Evolutionary conservation across 2,888 invertebrate species (phyloP), one percentile per base, ranked within the genome.

Genomic region (Sepiola atlantica): DNA sequence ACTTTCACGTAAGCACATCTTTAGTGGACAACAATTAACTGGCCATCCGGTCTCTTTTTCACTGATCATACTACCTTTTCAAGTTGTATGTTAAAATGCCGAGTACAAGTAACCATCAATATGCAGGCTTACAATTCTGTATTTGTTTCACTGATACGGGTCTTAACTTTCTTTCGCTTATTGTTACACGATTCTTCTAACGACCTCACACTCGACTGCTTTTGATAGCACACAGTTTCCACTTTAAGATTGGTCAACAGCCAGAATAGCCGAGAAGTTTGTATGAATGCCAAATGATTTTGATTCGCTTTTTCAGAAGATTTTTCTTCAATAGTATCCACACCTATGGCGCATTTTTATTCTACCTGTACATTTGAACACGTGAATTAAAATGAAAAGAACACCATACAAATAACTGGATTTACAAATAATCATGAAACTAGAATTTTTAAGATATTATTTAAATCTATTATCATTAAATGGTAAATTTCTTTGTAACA

Each of bases 121-220:
- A 77, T 77, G n/a, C 77, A n/a, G n/a, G n/a, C 77, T n/a, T 77
- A 77, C 77, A n/a, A 18, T 77, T 77, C n/a, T 77, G 12, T 18
- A 77, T n/a, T 77, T n/a, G n/a, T 77, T 77, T 77, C 77, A 77
- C 18, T 77, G 24, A 28, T 61, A 0, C 28, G 10, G 0, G 21
- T 28, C 28, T 61, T 61, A 24, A 61, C 61, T 61, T n/a, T 77
- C 77, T n/a, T 77, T 77, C 77, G n/a, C n/a, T 77, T 77, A 77
- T 77, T 77, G 77, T 77, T 77, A 77, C 77, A 77, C 32, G n/a
- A 77, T 32, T 77, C 77, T 77, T 77, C 77, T n/a, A 77, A 77
- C 32, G n/a, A 77, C 77, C 77, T 77, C 77, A 77, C 77, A 77
- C 77, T n/a, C 32, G 77, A 77, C 77, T 77, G 77, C 32, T 77